Conservation (phyloP, 2,797 vertebrate species). For the Helarctos malayanus region DNA sequence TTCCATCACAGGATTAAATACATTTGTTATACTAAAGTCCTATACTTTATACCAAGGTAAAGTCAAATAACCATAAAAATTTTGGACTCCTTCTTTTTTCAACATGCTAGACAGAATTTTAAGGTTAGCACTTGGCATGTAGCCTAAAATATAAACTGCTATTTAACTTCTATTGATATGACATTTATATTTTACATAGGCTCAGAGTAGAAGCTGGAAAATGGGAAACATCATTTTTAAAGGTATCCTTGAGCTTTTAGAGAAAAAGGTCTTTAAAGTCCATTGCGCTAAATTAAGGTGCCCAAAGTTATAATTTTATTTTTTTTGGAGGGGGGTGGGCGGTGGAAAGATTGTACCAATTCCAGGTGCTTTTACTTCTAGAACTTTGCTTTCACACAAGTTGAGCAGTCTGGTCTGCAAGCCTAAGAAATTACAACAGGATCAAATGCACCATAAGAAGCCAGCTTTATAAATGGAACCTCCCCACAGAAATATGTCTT, state of each 20-base stretch:
- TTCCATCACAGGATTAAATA: conserved; percentile 32
- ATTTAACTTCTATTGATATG: conserved; percentile 31
- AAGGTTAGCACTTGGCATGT: conserved; percentile 33
- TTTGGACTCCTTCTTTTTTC: neutral
- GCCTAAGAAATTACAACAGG: neutral
- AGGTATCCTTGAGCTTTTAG: neutral
- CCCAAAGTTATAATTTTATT: neutral
- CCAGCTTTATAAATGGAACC: neutral
- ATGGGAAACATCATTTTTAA: conserved; percentile 52
- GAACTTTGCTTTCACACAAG: neutral
- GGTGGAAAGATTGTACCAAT: neutral
- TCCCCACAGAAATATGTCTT: neutral
- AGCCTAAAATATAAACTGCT: conserved; percentile 39
- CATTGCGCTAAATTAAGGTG: neutral
- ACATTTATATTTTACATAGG: conserved; percentile 27
- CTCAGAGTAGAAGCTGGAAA: neutral
- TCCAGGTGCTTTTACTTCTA: neutral
- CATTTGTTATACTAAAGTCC: conserved; percentile 16
- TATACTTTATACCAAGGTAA: neutral
- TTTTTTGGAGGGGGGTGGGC: neutral
- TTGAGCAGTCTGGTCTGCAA: neutral
- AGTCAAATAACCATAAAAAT: conserved; percentile 14
- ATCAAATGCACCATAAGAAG: neutral
- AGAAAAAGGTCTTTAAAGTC: neutral
- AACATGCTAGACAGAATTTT: conserved; percentile 23